Base-by-base conservation (phyloP, 2,888 invertebrate genomes). In the Drosophila ezoana region DNA sequence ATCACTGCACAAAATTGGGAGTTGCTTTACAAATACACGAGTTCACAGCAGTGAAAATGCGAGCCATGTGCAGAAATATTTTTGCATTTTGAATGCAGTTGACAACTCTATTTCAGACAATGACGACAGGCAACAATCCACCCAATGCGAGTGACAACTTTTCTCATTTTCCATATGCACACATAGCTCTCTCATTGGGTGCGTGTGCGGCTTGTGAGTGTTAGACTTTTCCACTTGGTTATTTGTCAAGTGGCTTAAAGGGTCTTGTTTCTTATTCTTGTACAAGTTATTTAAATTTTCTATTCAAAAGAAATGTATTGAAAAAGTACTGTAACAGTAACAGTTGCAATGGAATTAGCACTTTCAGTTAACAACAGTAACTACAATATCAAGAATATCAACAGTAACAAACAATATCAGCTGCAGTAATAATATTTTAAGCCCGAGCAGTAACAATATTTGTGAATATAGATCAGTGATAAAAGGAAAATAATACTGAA, bases 81-180 rank as follows among this genome's bases (percentile, higher is more conserved):
- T 54, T 52, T 56, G 32, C 51, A 59, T 76, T 61, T 52, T 49
- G 38, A 33, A 48, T 70, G 76, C 64, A 76, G 64, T 51, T 64
- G 75, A 69, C 56, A 73, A 69, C 45, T 61, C 58, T 38, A 13
- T 38, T 40, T 45, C 51, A 48, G 51, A 57, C 53, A 64, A 53
- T 40, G 28, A 41, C 32, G 40, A 35, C 57, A 41, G 47, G 32
- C 43, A 67, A 68, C 20, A 62, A 47, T 62, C 49, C 48, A 52
- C 40, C 56, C 48, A 57, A 70, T 56, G 44, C 52, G 63, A 40
- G 28, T 56, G 59, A 60, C 51, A 75, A 75, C 76, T 75, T 76
- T 73, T 64, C 48, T 70, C 58, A 75, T 75, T 75, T 69, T 51
- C 64, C 44, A 37, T 18, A 2, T 53, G 40, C 28, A 44, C 33